Conservation (phyloP, 2,113 vertebrate genomes). For the Mustelus asterias region DNA sequence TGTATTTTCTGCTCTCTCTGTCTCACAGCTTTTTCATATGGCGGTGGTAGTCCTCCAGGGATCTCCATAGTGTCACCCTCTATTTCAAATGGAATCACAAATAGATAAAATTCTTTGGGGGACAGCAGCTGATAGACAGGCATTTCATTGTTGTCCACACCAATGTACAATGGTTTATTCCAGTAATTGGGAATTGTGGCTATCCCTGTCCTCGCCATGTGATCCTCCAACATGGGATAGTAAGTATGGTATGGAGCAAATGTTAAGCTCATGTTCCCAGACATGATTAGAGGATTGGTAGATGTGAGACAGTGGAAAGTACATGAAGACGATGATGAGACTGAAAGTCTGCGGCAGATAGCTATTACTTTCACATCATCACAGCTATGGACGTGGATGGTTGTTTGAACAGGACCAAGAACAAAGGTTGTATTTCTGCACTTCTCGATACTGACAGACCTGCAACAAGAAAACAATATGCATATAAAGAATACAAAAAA, state of each 20-base stretch:
- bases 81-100: conserved; percentile 86
- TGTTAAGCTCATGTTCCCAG: conserved; percentile 71
- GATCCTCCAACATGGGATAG: conserved; percentile 89
- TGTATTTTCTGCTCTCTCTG: conserved; percentile 71
- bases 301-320: conserved; percentile 74
- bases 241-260: conserved; percentile 87
- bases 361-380: conserved; percentile 73
- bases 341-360: conserved; percentile 65
- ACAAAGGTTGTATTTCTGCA: conserved; percentile 79
- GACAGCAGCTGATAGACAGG: conserved; percentile 69
- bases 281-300: conserved; percentile 76
- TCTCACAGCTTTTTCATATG: conserved; percentile 66
- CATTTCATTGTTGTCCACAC: conserved; percentile 56
- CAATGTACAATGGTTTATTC: conserved; percentile 76
- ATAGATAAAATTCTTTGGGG: conserved; percentile 66
- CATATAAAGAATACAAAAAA: neutral
- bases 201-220: conserved; percentile 86
- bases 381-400: conserved; percentile 79
- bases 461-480: conserved; percentile 45
- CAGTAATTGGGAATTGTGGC: conserved; percentile 86
- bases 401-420: conserved; percentile 76
- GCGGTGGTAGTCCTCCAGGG: conserved; percentile 71
- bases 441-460: conserved; percentile 86
- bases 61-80: conserved; percentile 88
- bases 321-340: conserved; percentile 67